phyloP scores from a whole-genome alignment of 2,797 vertebrate genomes.

The Gymnoscopelus microlampas region DNA sequence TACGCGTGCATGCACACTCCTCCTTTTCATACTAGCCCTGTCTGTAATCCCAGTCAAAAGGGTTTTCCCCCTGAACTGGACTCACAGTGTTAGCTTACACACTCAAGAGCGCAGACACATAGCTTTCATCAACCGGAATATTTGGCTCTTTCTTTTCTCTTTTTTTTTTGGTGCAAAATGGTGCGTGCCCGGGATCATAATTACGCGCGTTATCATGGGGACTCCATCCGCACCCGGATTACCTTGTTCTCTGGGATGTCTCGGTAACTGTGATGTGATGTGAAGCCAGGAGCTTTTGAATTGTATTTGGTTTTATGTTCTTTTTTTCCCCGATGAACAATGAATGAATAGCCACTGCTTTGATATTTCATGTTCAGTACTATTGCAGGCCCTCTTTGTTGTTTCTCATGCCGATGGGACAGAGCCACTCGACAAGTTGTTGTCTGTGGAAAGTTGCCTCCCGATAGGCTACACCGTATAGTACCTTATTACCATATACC shows the following conservation, averaged over 20 bases:
- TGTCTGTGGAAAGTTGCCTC: background rate
- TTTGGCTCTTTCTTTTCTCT: constrained; percentile 51
- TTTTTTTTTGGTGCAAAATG: constrained; percentile 13
- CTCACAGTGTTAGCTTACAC: too few relatives aligned
- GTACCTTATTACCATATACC: background rate
- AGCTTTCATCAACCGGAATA: constrained; percentile 53
- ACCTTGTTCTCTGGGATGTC: background rate
- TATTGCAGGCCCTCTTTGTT: background rate
- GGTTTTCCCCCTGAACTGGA: constrained; percentile 55
- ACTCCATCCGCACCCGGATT: constrained; percentile 24
- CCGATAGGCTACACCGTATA: background rate
- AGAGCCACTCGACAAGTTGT: background rate
- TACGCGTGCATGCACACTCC: constrained; percentile 41
- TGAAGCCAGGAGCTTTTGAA: background rate
- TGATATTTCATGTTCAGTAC: background rate
- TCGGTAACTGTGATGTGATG: background rate
- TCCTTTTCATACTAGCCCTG: constrained; percentile 44
- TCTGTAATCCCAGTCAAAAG: constrained; percentile 66
- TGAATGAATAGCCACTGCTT: background rate
- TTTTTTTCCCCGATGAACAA: background rate
- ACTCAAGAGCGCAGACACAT: background rate
- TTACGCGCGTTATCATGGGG: constrained; percentile 35
- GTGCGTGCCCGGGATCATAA: constrained; percentile 26
- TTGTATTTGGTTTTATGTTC: too few relatives aligned
- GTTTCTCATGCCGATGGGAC: too few relatives aligned